These are phyloP conservation scores for Huso huso DNA, from an alignment of 2,797 vertebrate genomes.

Conservation along the genomic window DNA sequence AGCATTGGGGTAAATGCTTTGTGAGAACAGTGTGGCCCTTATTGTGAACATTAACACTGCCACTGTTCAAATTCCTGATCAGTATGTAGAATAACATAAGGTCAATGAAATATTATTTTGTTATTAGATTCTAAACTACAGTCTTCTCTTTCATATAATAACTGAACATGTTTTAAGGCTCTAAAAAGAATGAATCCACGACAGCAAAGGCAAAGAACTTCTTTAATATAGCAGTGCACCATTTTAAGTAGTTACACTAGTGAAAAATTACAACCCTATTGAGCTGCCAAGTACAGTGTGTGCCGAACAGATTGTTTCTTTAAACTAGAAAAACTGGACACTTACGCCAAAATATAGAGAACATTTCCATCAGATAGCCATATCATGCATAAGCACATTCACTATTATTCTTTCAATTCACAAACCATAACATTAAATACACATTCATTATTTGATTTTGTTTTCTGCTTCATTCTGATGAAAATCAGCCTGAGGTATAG, in stretches of 20 bases:
- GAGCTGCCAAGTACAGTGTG: slow-evolving; percentile 7
- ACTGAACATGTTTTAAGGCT: not conserved
- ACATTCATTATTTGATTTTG: slow-evolving; percentile 12
- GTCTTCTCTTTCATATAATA: too few relatives aligned
- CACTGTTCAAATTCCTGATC: too few relatives aligned
- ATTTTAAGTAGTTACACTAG: slow-evolving; percentile 13
- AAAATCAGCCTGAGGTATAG: slow-evolving; percentile 13
- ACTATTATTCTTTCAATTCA: slow-evolving; percentile 11
- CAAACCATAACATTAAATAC: slow-evolving; percentile 2
- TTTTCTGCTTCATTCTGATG: not conserved
- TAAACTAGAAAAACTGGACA: too few relatives aligned
- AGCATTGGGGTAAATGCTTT: too few relatives aligned
- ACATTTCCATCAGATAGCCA: slow-evolving; percentile 7
- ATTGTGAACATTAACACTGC: too few relatives aligned
- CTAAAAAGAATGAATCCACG: too few relatives aligned
- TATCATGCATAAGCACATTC: slow-evolving; percentile 22
- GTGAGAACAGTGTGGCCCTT: too few relatives aligned
- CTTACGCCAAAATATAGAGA: too few relatives aligned
- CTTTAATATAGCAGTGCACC: slow-evolving; percentile 6
- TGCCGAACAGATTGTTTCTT: not conserved
- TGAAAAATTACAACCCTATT: slow-evolving; percentile 1
- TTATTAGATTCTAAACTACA: too few relatives aligned
- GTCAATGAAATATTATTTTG: too few relatives aligned
- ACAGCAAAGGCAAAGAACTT: slow-evolving; percentile 2
- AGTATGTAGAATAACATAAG: too few relatives aligned